Conservation (phyloP, 2,113 vertebrate species). For the Alethe castanea region DNA sequence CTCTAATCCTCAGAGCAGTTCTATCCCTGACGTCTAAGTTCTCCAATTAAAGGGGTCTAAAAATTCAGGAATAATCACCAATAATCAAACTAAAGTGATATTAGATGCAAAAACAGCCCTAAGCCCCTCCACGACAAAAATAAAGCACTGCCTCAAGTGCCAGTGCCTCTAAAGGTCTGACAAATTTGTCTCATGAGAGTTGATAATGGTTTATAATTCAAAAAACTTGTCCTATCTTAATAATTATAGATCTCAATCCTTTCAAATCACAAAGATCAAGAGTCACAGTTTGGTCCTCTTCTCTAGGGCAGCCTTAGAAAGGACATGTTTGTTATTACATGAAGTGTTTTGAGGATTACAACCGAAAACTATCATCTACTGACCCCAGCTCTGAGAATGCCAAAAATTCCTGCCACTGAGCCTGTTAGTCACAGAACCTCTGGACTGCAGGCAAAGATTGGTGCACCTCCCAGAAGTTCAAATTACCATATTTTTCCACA, state of each 20-base stretch:
- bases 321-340: background rate
- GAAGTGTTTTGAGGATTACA: background rate
- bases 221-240: background rate
- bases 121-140: background rate
- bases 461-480: background rate
- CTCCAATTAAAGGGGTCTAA: background rate
- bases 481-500: background rate
- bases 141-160: background rate
- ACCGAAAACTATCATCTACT: background rate
- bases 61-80: background rate
- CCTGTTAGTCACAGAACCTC: background rate
- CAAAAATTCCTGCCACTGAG: background rate
- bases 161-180: background rate
- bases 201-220: background rate
- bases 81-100: background rate
- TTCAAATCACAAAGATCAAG: background rate
- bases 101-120: background rate
- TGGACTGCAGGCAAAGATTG: background rate
- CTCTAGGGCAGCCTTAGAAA: background rate
- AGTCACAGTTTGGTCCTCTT: background rate
- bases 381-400: background rate
- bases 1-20: background rate
- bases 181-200: background rate
- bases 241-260: background rate
- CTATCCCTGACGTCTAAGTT: background rate